Percentiles rank a stretch among this genome's conserved stretches.
phyloP scores from a whole-genome alignment of 2,113 vertebrate species.

The Mormyrus iriodes region DNA sequence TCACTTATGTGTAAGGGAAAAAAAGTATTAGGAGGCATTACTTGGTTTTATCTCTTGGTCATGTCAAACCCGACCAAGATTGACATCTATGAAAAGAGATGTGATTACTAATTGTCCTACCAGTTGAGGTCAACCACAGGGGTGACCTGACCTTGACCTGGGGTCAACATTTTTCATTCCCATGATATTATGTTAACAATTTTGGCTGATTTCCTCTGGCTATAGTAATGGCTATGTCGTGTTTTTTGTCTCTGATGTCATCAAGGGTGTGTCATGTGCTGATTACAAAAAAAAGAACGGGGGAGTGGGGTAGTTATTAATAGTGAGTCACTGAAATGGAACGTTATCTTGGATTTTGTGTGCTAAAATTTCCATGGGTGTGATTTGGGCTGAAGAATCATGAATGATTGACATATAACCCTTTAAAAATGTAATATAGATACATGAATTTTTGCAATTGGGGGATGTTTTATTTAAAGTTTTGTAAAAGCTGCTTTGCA shows the following conservation, averaged over 20 bases:
- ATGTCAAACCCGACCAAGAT: not conserved
- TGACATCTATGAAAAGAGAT: not conserved
- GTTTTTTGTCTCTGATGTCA: not conserved
- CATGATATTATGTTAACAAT: not conserved
- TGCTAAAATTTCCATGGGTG: not conserved
- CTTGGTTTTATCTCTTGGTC: not conserved
- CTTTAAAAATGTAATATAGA: not conserved
- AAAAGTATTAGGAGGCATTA: not conserved
- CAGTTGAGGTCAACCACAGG: not conserved
- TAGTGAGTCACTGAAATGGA: not conserved
- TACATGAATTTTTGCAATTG: not conserved
- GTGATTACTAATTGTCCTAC: not conserved
- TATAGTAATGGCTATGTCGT: not conserved
- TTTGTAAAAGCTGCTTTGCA: not conserved
- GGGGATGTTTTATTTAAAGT: not conserved
- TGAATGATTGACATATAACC: not conserved
- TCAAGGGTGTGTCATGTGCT: not conserved
- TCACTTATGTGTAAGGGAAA: not conserved
- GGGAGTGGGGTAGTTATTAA: not conserved
- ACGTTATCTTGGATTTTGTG: conserved; percentile 4
- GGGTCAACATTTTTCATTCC: not conserved
- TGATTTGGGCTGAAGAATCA: not conserved
- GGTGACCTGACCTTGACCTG: not conserved
- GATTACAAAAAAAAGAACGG: not conserved
- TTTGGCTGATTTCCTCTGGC: not conserved